A percentile compares a stretch with the other conserved stretches of the same genome.
phyloP scores from a whole-genome alignment of 2,113 vertebrate genomes.

The Mormyrus iriodes region DNA sequence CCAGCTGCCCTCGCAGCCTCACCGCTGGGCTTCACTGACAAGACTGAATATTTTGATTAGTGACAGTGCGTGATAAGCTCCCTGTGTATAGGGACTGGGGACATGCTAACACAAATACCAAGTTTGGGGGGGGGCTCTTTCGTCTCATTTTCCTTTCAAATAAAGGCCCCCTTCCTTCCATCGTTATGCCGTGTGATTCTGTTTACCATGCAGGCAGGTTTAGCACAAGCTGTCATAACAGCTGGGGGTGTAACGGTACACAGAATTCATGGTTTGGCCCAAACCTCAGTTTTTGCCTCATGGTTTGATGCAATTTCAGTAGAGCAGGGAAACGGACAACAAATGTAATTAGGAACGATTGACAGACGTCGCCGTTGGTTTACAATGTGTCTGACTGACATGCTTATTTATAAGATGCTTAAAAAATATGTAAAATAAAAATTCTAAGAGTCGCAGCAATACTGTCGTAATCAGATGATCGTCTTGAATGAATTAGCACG shows the following conservation, averaged over 20 bases:
- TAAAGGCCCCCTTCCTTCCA: not conserved
- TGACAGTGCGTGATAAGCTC: not conserved
- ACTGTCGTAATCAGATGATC: not conserved
- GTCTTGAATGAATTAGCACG: not conserved
- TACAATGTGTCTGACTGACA: not conserved
- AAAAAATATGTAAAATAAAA: not conserved
- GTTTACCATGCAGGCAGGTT: not conserved
- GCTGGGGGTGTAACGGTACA: not conserved
- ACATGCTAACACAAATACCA: not conserved
- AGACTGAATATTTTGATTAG: not conserved
- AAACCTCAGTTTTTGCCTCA: not conserved
- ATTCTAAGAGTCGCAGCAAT: not conserved
- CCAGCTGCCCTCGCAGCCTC: not conserved
- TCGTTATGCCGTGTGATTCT: not conserved
- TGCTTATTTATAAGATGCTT: not conserved
- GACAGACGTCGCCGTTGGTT: too few relatives aligned
- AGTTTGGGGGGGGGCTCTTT: not conserved
- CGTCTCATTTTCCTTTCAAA: not conserved
- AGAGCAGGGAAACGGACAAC: not conserved
- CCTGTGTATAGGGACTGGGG: not conserved
- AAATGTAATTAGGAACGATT: not conserved
- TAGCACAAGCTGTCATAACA: not conserved
- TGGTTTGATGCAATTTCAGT: not conserved
- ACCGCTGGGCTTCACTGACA: not conserved
- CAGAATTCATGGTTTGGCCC: not conserved